Percentiles rank a stretch among this genome's conserved stretches.
Evolutionary conservation across 2,797 vertebrate species (phyloP).

Genomic region (Vireo griseus): DNA sequence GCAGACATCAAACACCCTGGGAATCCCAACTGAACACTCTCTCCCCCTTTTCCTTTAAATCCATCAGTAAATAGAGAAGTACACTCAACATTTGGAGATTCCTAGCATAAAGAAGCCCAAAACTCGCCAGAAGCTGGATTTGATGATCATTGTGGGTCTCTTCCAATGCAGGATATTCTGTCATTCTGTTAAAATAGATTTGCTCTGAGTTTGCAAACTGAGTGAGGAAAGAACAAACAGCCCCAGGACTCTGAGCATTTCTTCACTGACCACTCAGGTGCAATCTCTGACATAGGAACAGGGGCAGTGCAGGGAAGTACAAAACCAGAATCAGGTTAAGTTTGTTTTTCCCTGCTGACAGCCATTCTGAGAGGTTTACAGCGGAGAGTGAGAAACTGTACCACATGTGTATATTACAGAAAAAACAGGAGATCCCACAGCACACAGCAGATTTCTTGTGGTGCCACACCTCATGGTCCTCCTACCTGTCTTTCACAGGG

Average conservation of each 20-base stretch:
- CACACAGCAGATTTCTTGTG: background rate
- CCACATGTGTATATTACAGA: background rate
- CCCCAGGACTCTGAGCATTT: background rate
- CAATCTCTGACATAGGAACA: background rate
- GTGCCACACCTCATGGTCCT: background rate
- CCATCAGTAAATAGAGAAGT: background rate
- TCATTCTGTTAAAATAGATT: background rate
- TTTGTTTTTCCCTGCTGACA: background rate
- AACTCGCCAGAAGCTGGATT: accelerated
- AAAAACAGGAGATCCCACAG: background rate
- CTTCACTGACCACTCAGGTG: accelerated
- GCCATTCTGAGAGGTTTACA: background rate
- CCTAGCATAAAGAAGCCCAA: background rate
- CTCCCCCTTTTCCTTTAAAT: background rate
- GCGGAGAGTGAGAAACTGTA: background rate
- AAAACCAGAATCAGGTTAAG: background rate
- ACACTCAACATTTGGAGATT: background rate
- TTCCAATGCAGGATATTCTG: background rate
- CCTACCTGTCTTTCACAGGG: accelerated
- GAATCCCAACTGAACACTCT: background rate
- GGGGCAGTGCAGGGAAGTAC: background rate
- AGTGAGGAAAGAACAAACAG: background rate
- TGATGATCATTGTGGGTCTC: background rate
- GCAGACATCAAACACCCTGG: background rate
- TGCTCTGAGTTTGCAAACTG: background rate